Base-by-base conservation (phyloP, 23 tunicate species). In the Halocynthia roretzi region DNA sequence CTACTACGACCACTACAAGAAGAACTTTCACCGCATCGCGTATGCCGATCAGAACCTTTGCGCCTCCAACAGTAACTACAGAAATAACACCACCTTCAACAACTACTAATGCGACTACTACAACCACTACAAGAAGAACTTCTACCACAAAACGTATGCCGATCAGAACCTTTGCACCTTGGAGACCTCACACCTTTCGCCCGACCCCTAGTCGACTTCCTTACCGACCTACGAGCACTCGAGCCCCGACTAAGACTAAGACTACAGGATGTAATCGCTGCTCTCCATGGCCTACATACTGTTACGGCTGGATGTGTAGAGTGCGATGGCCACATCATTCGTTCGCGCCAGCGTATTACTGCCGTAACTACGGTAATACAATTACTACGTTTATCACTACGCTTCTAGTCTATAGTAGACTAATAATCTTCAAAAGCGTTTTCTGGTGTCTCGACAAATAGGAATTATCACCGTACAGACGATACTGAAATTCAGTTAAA, bases 281-380 rank as follows among this genome's bases (percentile, higher is more conserved):
- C 19, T 20, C 48, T 65, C 22, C 10, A 5, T 65, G 70, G 70
- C 70, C 70, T 0, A 20, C 70, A 15, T 65, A 65, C 31, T 65
- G 70, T 6, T 48, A 65, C 19, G 70, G 70, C 0, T 65, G 70
- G 70, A 65, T 65, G 70, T 65, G 70, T 6, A 65, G 70, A 65
- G 48, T 40, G 31, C 22, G 70, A 65, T 65, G 70, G 70, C 70
- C 70, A 10, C 31, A 65, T 48, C 22, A 10, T 65, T 48, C 22
- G 31, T 65, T 65, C 19, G 5, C 10, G 5, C 70, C 70, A 10
- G 22, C 70, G 10, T 48, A 65, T 10, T 5, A 48, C 5, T 5
- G 70, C 5, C 5, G 70, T 48, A 65, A 65, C 5, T 65, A 65
- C 19, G 70, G 70, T 65, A 65, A 58, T 0, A 58, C 17, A 2